These are phyloP conservation scores for Trinectes maculatus DNA, from an alignment of 2,113 vertebrate species.

Conservation along the genomic window DNA sequence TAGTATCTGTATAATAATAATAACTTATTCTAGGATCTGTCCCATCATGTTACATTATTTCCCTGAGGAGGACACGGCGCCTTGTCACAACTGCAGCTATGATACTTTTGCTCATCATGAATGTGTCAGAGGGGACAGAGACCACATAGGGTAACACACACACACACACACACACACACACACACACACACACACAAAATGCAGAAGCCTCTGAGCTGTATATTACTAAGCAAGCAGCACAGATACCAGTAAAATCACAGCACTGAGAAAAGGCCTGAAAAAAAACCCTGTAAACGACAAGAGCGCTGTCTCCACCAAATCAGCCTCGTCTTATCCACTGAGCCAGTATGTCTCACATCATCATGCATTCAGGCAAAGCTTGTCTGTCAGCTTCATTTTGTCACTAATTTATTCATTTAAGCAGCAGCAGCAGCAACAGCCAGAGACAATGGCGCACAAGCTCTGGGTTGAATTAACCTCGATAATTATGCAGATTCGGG, in stretches of 20 bases:
- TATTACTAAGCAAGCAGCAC: constrained; percentile 39
- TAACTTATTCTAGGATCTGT: constrained; percentile 28
- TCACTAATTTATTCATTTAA: constrained; percentile 76
- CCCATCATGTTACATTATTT: constrained; percentile 46
- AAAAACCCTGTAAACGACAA: constrained; percentile 47
- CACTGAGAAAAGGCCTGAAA: constrained; percentile 46
- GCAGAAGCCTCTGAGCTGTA: constrained; percentile 20
- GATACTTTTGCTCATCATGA: constrained; percentile 54
- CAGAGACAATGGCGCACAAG: constrained; percentile 74
- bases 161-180: no score
- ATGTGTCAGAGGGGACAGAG: constrained; percentile 18
- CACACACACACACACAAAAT: no score
- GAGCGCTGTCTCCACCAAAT: constrained; percentile 53
- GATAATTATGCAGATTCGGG: constrained; percentile 76
- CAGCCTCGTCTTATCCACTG: constrained; percentile 42
- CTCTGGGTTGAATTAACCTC: constrained; percentile 74
- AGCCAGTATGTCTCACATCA: constrained; percentile 43
- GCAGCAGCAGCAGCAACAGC: constrained; percentile 66
- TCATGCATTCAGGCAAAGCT: constrained; percentile 58
- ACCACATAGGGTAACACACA: constrained; percentile 18
- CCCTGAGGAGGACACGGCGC: constrained; percentile 46
- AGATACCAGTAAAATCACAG: constrained; percentile 46
- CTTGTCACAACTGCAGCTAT: constrained; percentile 34
- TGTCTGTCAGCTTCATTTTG: constrained; percentile 65
- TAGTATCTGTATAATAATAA: constrained; percentile 29